A percentile compares a stretch with the other conserved stretches of the same genome.
Conservation (phyloP, 2,113 vertebrate genomes). For the Sander lucioperca region DNA sequence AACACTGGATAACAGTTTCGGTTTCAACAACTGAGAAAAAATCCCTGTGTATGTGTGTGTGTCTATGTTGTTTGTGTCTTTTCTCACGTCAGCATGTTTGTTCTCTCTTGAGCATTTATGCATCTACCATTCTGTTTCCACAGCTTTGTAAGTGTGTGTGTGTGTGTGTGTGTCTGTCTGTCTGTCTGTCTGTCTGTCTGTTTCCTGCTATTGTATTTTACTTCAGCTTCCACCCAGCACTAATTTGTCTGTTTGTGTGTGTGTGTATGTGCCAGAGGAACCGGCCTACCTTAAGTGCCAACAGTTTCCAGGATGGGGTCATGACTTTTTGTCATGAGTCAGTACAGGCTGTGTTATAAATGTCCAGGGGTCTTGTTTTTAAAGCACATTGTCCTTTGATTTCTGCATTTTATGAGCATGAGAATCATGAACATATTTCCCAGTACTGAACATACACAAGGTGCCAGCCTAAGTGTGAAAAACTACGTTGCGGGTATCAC, state of each 20-base stretch:
- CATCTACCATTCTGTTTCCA: constrained; percentile 37
- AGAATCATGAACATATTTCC: neutral
- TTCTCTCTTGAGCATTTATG: constrained; percentile 38
- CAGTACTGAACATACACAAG: neutral
- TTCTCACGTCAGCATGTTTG: constrained; percentile 45
- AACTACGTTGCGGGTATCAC: neutral
- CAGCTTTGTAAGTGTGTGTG: neutral
- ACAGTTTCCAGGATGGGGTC: constrained; percentile 53
- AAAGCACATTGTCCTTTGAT: constrained; percentile 3
- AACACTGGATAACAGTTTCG: constrained; percentile 35
- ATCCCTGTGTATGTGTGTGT: neutral
- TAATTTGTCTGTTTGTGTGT: constrained; percentile 22
- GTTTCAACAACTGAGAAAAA: constrained; percentile 59
- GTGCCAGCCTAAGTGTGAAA: too few species aligned
- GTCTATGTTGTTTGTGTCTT: constrained; percentile 31
- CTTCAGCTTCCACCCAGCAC: constrained; percentile 27
- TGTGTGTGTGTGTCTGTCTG: neutral
- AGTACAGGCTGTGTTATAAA: constrained; percentile 17
- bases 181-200: neutral
- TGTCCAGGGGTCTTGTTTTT: constrained; percentile 11
- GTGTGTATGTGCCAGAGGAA: constrained; percentile 19
- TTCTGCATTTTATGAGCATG: constrained; percentile 14
- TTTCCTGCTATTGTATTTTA: constrained; percentile 73
- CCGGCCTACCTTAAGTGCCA: constrained; percentile 11
- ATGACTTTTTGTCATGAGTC: constrained; percentile 38